phyloP scores from a whole-genome alignment of 2,113 vertebrate species.

The Thalassarche chlororhynchos region DNA sequence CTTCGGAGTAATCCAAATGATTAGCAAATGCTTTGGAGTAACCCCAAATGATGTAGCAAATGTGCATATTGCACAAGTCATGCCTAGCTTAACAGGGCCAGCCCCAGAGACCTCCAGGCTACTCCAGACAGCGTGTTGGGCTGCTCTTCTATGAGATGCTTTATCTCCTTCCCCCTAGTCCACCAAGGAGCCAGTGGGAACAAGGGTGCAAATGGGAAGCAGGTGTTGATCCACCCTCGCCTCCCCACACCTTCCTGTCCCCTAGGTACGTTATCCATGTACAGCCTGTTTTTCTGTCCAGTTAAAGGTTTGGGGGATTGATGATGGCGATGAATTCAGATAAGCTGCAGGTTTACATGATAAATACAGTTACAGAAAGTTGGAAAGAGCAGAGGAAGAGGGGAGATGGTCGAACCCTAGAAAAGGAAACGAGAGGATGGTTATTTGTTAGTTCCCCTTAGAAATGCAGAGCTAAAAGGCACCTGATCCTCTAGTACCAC shows the following conservation, averaged over 20 bases:
- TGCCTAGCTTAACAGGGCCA: accelerated
- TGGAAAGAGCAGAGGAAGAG: background rate
- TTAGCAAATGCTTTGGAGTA: background rate
- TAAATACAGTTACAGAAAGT: background rate
- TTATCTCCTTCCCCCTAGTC: background rate
- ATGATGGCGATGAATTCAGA: background rate
- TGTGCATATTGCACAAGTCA: no score
- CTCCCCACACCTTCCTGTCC: background rate
- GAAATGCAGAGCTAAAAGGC: background rate
- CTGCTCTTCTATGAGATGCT: background rate
- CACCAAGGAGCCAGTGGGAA: background rate
- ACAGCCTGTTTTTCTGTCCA: background rate
- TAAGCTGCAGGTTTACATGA: background rate
- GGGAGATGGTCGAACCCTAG: background rate
- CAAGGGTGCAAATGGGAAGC: accelerated
- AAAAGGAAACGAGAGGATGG: background rate
- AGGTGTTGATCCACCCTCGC: background rate
- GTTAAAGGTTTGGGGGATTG: background rate
- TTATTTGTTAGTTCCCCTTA: background rate
- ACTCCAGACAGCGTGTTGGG: background rate
- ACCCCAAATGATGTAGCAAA: background rate
- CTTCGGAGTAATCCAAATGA: background rate
- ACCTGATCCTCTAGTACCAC: background rate
- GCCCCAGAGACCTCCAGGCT: background rate
- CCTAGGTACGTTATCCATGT: accelerated